Base-by-base conservation (phyloP, 2,113 vertebrate species). In the Cricetomys ansorgei region DNA sequence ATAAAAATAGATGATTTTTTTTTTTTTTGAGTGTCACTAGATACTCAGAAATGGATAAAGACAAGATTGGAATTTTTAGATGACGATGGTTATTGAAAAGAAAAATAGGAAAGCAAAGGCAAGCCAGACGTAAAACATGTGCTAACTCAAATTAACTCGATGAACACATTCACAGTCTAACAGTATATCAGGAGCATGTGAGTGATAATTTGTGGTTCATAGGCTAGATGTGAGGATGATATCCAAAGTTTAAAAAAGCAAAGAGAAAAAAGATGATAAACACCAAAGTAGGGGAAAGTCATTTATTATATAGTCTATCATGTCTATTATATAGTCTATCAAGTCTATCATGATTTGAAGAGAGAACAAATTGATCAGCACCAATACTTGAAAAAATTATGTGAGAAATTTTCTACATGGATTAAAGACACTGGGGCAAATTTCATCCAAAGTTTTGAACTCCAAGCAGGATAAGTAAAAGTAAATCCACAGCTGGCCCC, bases 21-120 rank as follows among this genome's bases (percentile, higher is more conserved):
- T 40, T 5, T n/a, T n/a, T n/a, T n/a, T n/a, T n/a, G n/a, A 43
- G 64, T 76, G 57, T 37, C 73, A 9, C 11, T 87, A 21, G 55
- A 5, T 76, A 16, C 50, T 1, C 92, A 73, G 29, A 55, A 75
- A 43, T 11, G 15, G 50, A 91, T 91, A 75, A 94, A 91, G 1
- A 55, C 27, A 94, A 80, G 10, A 92, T 3, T 85, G 15, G 72
- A 94, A 94, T n/a, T 64, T 86, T 88, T 75, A 75, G 3, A 48
- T 75, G 31, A 91, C 27, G 87, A 86, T 93, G 2, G 15, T 55
- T 86, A 89, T 55, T 72, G 53, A 95, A 94, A 94, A 93, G 9
- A 77, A 69, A 37, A 50, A 93, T 40, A 16, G 73, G 25, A 43
- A 57, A 48, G 10, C 48, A 59, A 77, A 75, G 23, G 73, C 88